Conservation (phyloP, 2,888 invertebrate species). For the Cataglyphis livida region DNA sequence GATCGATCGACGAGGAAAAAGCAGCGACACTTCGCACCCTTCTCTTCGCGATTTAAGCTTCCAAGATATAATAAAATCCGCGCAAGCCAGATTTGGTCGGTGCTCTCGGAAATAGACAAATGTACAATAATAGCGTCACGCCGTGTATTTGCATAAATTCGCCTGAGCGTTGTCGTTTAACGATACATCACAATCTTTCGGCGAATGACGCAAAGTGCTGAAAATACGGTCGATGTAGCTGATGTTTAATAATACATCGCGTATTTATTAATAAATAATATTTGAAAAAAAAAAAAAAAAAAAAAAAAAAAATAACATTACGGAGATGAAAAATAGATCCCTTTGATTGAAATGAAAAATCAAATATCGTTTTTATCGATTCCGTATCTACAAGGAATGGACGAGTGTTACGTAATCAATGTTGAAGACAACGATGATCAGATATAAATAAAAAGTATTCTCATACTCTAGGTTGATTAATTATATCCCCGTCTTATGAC, state of each 20-base stretch:
- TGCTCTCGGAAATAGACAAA: slow-evolving; percentile 50
- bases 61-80: slow-evolving; percentile 49
- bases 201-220: slow-evolving; percentile 1
- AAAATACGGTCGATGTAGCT: slow-evolving; percentile 9
- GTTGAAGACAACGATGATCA: neutral
- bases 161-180: slow-evolving; percentile 27
- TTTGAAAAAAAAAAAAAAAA: neutral
- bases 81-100: slow-evolving; percentile 50
- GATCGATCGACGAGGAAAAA: slow-evolving; percentile 17
- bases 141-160: slow-evolving; percentile 43
- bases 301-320: no score
- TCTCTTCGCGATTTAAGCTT: slow-evolving; percentile 16
- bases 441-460: neutral
- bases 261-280: slow-evolving; percentile 37
- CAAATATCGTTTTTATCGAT: neutral
- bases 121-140: slow-evolving; percentile 46
- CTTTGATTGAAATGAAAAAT: neutral
- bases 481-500: neutral
- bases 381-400: neutral
- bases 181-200: slow-evolving; percentile 33
- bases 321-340: neutral
- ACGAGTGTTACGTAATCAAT: slow-evolving; percentile 1
- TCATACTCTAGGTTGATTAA: neutral
- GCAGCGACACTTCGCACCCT: neutral
- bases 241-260: neutral